These are phyloP conservation scores for Neopelma chrysocephalum DNA, from an alignment of 2,797 vertebrate species.

Conservation along the genomic window DNA sequence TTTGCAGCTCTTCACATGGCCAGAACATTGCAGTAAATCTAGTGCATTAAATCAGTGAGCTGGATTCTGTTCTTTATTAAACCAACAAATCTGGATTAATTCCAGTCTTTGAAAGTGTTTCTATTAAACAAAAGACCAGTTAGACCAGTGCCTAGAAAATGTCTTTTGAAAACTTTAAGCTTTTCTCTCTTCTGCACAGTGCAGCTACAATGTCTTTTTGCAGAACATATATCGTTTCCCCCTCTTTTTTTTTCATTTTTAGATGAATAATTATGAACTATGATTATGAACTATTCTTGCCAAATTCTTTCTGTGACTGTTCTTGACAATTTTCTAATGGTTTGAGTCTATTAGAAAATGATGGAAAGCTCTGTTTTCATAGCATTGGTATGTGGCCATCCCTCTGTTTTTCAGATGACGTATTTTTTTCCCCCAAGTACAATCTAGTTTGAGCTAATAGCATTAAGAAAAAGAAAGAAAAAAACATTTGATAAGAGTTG, in stretches of 20 bases:
- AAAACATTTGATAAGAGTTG: background rate
- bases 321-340: background rate
- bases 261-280: background rate
- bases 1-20: conserved; percentile 44
- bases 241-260: accelerated
- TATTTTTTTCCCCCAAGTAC: background rate
- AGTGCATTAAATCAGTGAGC: conserved; percentile 43
- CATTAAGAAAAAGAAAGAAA: background rate
- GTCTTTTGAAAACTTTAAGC: background rate
- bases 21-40: conserved; percentile 42
- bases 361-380: background rate
- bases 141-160: conserved; percentile 1
- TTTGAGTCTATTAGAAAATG: background rate
- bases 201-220: background rate
- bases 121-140: conserved; percentile 31
- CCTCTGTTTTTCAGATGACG: background rate
- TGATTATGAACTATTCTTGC: background rate
- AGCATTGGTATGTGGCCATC: background rate
- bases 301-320: background rate
- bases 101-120: background rate
- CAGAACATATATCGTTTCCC: background rate
- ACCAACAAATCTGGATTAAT: conserved; percentile 58
- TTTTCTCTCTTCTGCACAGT: background rate
- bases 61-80: conserved; percentile 54
- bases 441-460: background rate